A percentile compares a stretch with the other conserved stretches of the same genome.
Conservation (phyloP, 1,140 invertebrate species). For the Andricus grossulariae region DNA sequence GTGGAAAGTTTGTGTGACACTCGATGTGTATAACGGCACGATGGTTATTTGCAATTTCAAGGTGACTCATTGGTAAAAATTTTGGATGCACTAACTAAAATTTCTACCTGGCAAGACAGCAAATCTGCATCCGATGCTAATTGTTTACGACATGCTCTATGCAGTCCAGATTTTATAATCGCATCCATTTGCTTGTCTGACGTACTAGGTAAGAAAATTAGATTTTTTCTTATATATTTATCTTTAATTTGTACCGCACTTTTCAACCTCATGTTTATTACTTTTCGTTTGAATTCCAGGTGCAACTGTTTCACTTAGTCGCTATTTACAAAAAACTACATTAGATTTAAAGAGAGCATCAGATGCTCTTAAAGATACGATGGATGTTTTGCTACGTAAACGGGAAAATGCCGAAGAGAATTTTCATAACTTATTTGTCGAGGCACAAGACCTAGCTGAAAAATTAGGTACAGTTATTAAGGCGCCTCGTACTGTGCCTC, state of each 20-base stretch:
- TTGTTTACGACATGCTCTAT: slow-evolving; percentile 37
- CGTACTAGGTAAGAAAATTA: slow-evolving; percentile 40
- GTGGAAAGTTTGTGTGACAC: slow-evolving; percentile 51
- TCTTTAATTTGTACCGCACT: neutral
- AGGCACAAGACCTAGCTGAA: slow-evolving; percentile 36
- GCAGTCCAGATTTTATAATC: slow-evolving; percentile 44
- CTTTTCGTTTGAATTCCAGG: slow-evolving; percentile 34
- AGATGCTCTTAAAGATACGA: slow-evolving; percentile 42
- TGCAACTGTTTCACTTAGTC: slow-evolving; percentile 44
- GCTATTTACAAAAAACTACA: slow-evolving; percentile 46
- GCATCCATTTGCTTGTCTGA: slow-evolving; percentile 43
- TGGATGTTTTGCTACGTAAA: slow-evolving; percentile 42
- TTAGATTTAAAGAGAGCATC: slow-evolving; percentile 50
- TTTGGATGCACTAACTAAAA: slow-evolving; percentile 30
- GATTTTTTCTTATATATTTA: no score
- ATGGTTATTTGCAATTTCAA: slow-evolving; percentile 47
- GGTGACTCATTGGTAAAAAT: slow-evolving; percentile 30
- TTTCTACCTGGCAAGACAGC: slow-evolving; percentile 37
- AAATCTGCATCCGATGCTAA: slow-evolving; percentile 44
- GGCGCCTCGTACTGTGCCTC: slow-evolving; percentile 32
- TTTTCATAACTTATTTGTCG: slow-evolving; percentile 37
- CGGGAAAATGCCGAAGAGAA: slow-evolving; percentile 30
- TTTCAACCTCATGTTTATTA: slow-evolving; percentile 30
- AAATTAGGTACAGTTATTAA: slow-evolving; percentile 42
- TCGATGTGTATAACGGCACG: slow-evolving; percentile 49